Percentiles rank a stretch among this genome's conserved stretches.
These are phyloP conservation scores for Notoglanidium macrostoma DNA, from an alignment of 2,797 vertebrate species.

Conservation along the genomic window DNA sequence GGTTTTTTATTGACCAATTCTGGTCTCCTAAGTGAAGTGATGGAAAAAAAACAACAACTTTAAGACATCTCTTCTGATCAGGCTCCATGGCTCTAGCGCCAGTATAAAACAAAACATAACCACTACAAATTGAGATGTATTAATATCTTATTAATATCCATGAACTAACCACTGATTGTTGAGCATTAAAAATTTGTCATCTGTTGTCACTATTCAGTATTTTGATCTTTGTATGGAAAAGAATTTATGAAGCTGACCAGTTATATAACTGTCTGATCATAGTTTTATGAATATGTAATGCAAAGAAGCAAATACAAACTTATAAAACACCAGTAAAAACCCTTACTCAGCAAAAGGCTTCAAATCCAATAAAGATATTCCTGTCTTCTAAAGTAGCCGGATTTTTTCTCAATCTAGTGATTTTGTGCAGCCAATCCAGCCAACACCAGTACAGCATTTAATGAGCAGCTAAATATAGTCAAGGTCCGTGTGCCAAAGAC, in stretches of 20 bases:
- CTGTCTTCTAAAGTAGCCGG: background rate
- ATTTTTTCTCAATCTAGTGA: background rate
- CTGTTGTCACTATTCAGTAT: background rate
- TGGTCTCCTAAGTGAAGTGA: background rate
- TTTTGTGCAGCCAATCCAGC: background rate
- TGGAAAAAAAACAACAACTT: background rate
- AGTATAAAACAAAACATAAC: background rate
- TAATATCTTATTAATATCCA: background rate
- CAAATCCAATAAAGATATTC: background rate
- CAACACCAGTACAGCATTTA: background rate
- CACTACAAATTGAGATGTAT: background rate
- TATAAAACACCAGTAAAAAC: background rate
- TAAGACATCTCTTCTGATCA: background rate
- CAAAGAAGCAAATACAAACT: background rate
- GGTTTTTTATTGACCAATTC: background rate
- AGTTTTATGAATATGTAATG: background rate
- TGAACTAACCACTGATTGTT: background rate
- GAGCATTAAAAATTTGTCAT: background rate
- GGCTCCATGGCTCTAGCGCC: background rate
- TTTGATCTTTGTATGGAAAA: background rate
- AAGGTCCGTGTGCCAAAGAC: constrained; percentile 28
- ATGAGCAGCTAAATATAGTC: background rate
- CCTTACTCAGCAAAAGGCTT: background rate
- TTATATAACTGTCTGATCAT: background rate
- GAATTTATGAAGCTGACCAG: background rate